Evolutionary conservation across 2,797 vertebrate genomes (phyloP).

Genomic region (Malurus leucopterus): DNA sequence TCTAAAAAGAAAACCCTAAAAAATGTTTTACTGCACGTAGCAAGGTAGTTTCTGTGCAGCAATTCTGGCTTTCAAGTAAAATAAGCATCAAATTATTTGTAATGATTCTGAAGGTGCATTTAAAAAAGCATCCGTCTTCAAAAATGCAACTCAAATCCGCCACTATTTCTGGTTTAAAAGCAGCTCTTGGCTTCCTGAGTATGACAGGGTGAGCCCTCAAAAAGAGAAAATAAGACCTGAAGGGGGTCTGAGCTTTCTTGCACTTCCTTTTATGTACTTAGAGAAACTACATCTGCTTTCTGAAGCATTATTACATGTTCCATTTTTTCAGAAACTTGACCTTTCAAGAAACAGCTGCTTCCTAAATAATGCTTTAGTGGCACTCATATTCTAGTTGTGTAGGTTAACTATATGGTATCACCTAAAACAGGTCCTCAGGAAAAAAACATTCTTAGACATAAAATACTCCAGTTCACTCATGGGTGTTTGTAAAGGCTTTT

Average conservation of each 20-base stretch:
- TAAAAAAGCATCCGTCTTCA: not conserved
- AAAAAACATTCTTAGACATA: not conserved
- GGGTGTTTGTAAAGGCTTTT: not conserved
- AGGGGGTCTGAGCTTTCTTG: not conserved
- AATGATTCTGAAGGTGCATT: not conserved
- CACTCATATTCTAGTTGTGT: not conserved
- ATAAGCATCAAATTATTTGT: not conserved
- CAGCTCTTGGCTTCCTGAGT: not conserved
- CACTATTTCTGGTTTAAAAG: not conserved
- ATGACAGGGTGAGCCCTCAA: not conserved
- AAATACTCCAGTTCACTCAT: not conserved
- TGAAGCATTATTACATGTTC: not conserved
- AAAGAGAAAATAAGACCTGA: not conserved
- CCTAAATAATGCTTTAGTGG: not conserved
- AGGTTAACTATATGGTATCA: not conserved
- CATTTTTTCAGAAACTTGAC: rapidly evolving
- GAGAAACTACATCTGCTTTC: not conserved
- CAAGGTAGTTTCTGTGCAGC: not conserved
- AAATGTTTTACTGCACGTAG: not conserved
- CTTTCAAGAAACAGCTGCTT: not conserved
- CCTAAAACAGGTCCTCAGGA: not conserved
- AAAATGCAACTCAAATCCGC: not conserved
- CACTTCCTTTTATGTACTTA: not conserved
- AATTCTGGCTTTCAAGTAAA: not conserved
- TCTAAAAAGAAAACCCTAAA: not conserved